Conservation (phyloP, 2,113 vertebrate species). For the Vanacampus margaritifer region DNA sequence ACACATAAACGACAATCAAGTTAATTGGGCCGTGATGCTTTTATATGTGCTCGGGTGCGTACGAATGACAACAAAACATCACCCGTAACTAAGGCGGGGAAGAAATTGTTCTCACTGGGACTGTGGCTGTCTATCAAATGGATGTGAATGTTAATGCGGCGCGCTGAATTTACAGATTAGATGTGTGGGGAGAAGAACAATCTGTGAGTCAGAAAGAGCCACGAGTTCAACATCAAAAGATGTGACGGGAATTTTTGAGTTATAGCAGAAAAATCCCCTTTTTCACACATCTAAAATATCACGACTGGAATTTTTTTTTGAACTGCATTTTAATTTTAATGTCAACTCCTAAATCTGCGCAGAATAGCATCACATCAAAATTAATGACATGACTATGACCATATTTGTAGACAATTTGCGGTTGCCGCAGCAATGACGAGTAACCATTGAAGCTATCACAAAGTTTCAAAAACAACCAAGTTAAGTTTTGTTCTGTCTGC, state of each 20-base stretch:
- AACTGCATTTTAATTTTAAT: too few relatives aligned
- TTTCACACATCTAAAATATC: not conserved
- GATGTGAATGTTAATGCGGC: conserved; percentile 2
- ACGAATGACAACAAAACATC: not conserved
- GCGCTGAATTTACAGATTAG: not conserved
- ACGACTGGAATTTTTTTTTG: too few relatives aligned
- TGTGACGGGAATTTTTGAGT: not conserved
- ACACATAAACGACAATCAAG: not conserved
- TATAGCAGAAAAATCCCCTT: not conserved
- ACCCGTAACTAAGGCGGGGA: not conserved
- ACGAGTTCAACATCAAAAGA: not conserved
- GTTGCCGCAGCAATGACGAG: too few relatives aligned
- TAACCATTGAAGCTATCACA: too few relatives aligned
- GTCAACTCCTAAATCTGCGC: too few relatives aligned
- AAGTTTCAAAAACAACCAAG: too few relatives aligned
- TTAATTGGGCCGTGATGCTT: not conserved
- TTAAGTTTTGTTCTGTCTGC: too few relatives aligned
- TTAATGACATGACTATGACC: too few relatives aligned
- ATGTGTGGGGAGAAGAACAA: not conserved
- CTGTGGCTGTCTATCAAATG: conserved; percentile 14
- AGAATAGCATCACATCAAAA: too few relatives aligned
- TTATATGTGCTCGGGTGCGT: not conserved
- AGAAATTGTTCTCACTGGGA: not conserved
- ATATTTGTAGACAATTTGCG: too few relatives aligned
- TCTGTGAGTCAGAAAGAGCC: not conserved